A percentile compares a stretch with the other conserved stretches of the same genome.
phyloP scores from a whole-genome alignment of 2,888 invertebrate species.

The Leptothorax acervorum region DNA sequence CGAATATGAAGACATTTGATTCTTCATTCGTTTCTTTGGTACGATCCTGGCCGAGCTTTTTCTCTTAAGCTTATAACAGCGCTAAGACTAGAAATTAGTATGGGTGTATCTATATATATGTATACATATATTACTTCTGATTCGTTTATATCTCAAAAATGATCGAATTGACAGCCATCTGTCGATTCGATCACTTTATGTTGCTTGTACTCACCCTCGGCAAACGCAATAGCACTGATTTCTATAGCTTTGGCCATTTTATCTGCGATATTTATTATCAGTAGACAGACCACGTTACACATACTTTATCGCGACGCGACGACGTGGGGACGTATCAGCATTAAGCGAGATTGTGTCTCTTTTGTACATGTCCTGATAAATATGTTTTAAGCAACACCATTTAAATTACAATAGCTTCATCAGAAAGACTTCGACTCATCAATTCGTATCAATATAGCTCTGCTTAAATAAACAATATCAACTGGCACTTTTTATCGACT shows the following conservation, averaged over 20 bases:
- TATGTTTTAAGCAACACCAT: not conserved
- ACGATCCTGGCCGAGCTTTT: not conserved
- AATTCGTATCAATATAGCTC: not conserved
- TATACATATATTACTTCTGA: not conserved
- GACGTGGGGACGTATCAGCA: not conserved
- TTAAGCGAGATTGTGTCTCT: not conserved
- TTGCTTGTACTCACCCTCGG: constrained; percentile 8
- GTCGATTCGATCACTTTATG: not conserved
- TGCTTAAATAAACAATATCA: not conserved
- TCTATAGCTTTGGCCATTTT: not conserved
- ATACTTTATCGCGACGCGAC: constrained; percentile 13
- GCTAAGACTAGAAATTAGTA: constrained; percentile 3
- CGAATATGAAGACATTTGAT: not conserved
- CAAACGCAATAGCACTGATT: not conserved
- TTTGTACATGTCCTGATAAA: not conserved
- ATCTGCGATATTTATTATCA: constrained; percentile 7
- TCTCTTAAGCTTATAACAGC: not conserved
- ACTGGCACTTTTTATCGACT: not conserved
- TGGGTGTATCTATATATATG: too few species aligned
- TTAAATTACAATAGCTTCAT: not conserved
- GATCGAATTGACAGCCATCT: not conserved
- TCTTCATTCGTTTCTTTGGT: constrained; percentile 8
- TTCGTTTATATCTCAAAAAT: not conserved
- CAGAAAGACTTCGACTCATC: not conserved
- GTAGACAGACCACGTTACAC: not conserved